Evolutionary conservation across 2,888 invertebrate species (phyloP).

Genomic region (Drosophila birchii): DNA sequence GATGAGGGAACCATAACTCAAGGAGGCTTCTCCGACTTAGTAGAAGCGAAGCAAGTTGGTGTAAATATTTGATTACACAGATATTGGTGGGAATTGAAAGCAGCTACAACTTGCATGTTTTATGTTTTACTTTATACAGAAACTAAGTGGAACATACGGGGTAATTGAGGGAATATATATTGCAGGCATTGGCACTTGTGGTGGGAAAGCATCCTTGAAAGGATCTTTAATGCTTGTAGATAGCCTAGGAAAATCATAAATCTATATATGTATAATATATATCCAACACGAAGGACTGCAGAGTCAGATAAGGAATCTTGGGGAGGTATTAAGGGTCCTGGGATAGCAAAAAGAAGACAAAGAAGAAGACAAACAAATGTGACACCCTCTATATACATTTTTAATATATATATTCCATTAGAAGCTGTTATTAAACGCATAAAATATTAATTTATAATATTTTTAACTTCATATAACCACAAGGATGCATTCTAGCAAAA

Average conservation of each 20-base stretch:
- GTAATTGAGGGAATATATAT: not conserved
- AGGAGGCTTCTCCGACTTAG: not conserved
- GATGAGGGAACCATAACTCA: conserved; percentile 3
- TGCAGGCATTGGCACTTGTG: not conserved
- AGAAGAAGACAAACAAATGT: too few relatives aligned
- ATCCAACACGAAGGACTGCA: not conserved
- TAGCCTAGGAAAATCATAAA: not conserved
- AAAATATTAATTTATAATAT: not conserved
- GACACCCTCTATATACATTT: not conserved
- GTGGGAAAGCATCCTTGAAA: too few relatives aligned
- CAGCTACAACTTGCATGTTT: not conserved
- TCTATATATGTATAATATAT: not conserved
- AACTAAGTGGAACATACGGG: too few relatives aligned
- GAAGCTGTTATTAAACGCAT: not conserved
- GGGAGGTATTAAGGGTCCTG: too few relatives aligned
- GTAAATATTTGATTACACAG: conserved; percentile 23
- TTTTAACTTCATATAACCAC: not conserved
- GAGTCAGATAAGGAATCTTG: too few relatives aligned
- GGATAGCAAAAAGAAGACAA: too few relatives aligned
- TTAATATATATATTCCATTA: not conserved
- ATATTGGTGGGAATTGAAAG: conserved; percentile 13
- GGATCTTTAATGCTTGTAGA: too few relatives aligned
- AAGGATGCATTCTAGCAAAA: not conserved
- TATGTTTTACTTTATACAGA: not conserved
- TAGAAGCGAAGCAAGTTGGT: not conserved